Evolutionary conservation across 2,888 invertebrate species (phyloP).

Genomic region (Drosophila paracracens): DNA sequence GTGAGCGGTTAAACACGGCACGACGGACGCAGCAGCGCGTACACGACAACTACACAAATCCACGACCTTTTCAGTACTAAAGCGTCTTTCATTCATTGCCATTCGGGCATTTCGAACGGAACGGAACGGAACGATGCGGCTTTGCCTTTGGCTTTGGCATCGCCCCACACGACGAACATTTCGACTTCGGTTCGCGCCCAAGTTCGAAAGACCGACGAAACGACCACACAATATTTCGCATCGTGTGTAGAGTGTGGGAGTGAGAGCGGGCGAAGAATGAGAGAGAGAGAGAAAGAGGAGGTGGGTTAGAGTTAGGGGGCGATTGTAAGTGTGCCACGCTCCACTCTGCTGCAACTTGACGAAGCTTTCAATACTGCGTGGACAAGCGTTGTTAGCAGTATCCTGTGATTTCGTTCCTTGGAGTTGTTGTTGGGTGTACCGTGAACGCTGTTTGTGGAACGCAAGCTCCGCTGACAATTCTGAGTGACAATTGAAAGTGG

Average conservation of each 20-base stretch:
- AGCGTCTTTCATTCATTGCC: constrained; percentile 80
- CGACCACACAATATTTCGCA: constrained; percentile 22
- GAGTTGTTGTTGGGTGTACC: constrained; percentile 4
- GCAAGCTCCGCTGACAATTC: constrained; percentile 33
- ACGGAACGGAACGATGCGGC: constrained; percentile 25
- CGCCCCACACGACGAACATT: constrained; percentile 24
- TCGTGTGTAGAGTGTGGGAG: constrained; percentile 4
- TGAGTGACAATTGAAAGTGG: constrained; percentile 7
- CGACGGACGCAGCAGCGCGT: constrained; percentile 47
- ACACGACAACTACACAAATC: constrained; percentile 84
- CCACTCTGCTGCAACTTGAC: constrained; percentile 41
- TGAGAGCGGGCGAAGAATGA: constrained; percentile 2
- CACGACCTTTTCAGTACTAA: constrained; percentile 85
- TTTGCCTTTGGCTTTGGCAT: constrained; percentile 23
- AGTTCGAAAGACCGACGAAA: constrained; percentile 49
- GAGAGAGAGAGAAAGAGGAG: not conserved
- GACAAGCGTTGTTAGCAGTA: constrained; percentile 25
- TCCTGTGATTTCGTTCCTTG: constrained; percentile 11
- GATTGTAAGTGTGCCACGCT: constrained; percentile 66
- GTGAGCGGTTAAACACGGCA: constrained; percentile 46
- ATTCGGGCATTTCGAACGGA: constrained; percentile 67
- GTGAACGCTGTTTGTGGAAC: constrained; percentile 35
- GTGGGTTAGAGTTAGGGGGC: constrained; percentile 7
- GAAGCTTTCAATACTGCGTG: constrained; percentile 36
- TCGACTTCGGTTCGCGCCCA: constrained; percentile 33